Evolutionary conservation across 1,140 invertebrate species (phyloP), one percentile per base, ranked within the genome.

Genomic region (Trachymyrmex cornetzi): DNA sequence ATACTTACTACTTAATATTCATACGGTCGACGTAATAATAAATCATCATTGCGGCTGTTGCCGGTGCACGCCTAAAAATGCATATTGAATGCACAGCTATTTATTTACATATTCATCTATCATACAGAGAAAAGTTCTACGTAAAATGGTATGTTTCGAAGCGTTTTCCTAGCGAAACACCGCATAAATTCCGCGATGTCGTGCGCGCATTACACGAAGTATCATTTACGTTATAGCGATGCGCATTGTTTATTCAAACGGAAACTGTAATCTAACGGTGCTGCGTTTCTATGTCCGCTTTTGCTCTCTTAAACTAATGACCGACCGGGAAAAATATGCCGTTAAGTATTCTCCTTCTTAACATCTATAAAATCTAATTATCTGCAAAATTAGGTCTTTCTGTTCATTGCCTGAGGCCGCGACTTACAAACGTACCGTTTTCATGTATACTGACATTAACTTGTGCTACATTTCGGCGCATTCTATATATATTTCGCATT

Each of bases 251-350:
- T 80, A 80, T 67, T 67, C 77, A 80, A 69, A 80, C 77, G 63
- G 77, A 69, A 80, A 80, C 19, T 53, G 61, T 67, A 53, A 9
- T 34, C 27, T 80, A 80, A 80, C 77, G 77, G 77, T 80, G 77
- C 27, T 44, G 27, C 38, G 34, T 80, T 67, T n/a, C 53, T 64
- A 34, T 24, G 27, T 69, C 44, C 63, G 63, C 48, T 77, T 0
- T 34, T 77, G 50, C 53, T 79, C 77, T 79, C 61, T 79, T 80
- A 80, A 80, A 80, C 77, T 80, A 80, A 80, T 80, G 63, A 80
- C 77, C 63, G 24, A 69, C 48, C 11, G 48, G 30, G 44, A 55
- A 80, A 80, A 80, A 80, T 80, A 77, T 69, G 63, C 77, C 77
- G 77, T 80, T 69, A 80, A 67, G 44, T 69, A 69, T 80, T 80